Evolutionary conservation across 2,888 invertebrate genomes (phyloP), one percentile per base, ranked within the genome.

Genomic region (Limenitis camilla): DNA sequence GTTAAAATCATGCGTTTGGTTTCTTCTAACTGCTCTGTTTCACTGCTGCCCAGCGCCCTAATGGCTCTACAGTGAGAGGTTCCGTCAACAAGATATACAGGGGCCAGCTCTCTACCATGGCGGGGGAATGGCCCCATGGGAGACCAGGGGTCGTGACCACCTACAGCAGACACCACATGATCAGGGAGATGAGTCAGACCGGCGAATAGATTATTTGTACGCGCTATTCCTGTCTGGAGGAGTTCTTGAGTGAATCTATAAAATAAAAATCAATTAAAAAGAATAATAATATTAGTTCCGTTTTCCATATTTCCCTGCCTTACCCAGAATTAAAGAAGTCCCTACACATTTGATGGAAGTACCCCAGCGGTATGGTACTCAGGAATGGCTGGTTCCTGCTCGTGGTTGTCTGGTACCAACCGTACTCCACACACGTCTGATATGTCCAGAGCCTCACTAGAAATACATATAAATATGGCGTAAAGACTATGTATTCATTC

Each of bases 391-490:
- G 91, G 0, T 79, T 68, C 0, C 64, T 44, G 8, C 91, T 89
- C 55, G 82, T 89, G 0, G 94, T 92, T 3, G 93, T 91, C 81
- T 95, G 95, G 78, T 90, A 95, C 88, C 92, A 96, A 49, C 95
- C 96, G 74, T 91, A 96, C 82, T 96, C 95, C 46, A 92, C 92
- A 74, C 96, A 96, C 0, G 94, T 94, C 79, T 96, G 96, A 74
- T 93, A 95, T 2, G 88, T 89, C 95, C 96, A 96, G 41, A 92
- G 90, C 0, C 94, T 90, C 73, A 88, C 93, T 92, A 76, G 28
- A 40, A 40, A n/a, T 29, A 8, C 28, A 29, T 29, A 7, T 30
- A 30, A 46, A 46, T 33, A 27, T n/a, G 10, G 10, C 38, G 19
- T 7, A 6, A 5, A 32, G 5, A 32, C n/a, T n/a, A n/a, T n/a